Base-by-base conservation (phyloP, 2,113 vertebrate genomes). In the Capricornis sumatraensis region DNA sequence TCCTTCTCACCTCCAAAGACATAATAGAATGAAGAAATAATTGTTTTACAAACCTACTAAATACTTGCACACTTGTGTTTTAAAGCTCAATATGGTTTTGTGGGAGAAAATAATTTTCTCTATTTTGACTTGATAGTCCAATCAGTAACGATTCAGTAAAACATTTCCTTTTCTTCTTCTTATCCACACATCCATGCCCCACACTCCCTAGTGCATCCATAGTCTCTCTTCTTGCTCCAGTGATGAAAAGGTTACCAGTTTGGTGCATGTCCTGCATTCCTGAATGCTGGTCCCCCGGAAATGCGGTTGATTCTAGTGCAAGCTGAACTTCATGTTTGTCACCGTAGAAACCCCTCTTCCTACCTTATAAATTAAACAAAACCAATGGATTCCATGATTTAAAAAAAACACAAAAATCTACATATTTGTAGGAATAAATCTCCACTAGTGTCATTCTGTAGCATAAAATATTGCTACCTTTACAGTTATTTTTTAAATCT, bases 21-120 rank as follows among this genome's bases (percentile, higher is more conserved):
- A 52, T 87, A 71, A 93, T 16, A 95, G 84, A 97, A 86, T 94
- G 50, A 28, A 93, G 17, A 94, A 90, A 94, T 40, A 86, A 60
- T 94, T 79, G 2, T 81, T 96, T 96, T 94, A 15, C 13, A 43
- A 78, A 78, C 10, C 50, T 60, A 36, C 33, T 83, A 45, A 67
- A 92, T 87, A 5, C 50, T 87, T 71, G 1, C 17, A 96, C 30
- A 82, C 13, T 50, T 94, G 33, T 86, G 4, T 78, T 98, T 96
- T 86, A 85, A 90, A 93, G 3, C 0, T 50, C 62, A 94, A 3
- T 3, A 25, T 67, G 13, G 23, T 92, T 94, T 91, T 67, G 11
- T 23, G 3, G 25, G 10, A 83, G 40, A 87, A 52, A 36, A 53
- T 78, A 19, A 9, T 79, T 92, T 88, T 60, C 55, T 19, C 17